A percentile compares a stretch with the other conserved stretches of the same genome.
phyloP scores from a whole-genome alignment of 37 sponge, comb jelly and placozoan genomes.

The Diacarnus erythraeanus region DNA sequence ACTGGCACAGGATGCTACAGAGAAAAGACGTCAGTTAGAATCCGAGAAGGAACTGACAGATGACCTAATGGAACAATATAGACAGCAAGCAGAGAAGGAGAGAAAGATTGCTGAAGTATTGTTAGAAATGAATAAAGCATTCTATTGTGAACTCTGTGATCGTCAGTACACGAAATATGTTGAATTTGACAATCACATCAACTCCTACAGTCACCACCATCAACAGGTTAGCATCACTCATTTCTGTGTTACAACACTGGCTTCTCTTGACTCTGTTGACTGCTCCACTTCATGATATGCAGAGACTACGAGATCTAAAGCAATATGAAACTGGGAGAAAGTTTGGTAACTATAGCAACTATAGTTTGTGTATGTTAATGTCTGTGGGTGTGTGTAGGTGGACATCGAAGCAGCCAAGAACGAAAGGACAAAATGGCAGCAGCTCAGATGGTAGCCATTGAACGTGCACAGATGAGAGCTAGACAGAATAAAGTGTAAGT shows the following conservation, averaged over 20 bases:
- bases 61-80: slow-evolving; percentile 71
- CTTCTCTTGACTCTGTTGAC: too few relatives aligned
- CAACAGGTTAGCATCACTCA: slow-evolving; percentile 77
- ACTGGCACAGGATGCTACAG: slow-evolving; percentile 79
- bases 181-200: slow-evolving; percentile 91
- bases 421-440: slow-evolving; percentile 55
- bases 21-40: slow-evolving; percentile 81
- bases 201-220: slow-evolving; percentile 92
- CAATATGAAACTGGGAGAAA: slow-evolving; percentile 65
- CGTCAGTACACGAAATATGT: slow-evolving; percentile 89
- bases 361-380: neutral
- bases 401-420: slow-evolving; percentile 33
- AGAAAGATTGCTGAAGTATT: slow-evolving; percentile 43
- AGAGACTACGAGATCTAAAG: slow-evolving; percentile 71
- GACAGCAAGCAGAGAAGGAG: slow-evolving; percentile 60
- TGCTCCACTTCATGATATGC: too few relatives aligned
- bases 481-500: neutral
- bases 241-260: too few relatives aligned
- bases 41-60: slow-evolving; percentile 80
- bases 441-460: slow-evolving; percentile 46
- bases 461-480: slow-evolving; percentile 58
- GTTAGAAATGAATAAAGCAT: slow-evolving; percentile 72
- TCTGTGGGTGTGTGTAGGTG: slow-evolving; percentile 16
- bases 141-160: slow-evolving; percentile 88
- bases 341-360: slow-evolving; percentile 50